A percentile compares a stretch with the other conserved stretches of the same genome.
Conservation (phyloP, 2,113 vertebrate genomes). For the Chionis minor region DNA sequence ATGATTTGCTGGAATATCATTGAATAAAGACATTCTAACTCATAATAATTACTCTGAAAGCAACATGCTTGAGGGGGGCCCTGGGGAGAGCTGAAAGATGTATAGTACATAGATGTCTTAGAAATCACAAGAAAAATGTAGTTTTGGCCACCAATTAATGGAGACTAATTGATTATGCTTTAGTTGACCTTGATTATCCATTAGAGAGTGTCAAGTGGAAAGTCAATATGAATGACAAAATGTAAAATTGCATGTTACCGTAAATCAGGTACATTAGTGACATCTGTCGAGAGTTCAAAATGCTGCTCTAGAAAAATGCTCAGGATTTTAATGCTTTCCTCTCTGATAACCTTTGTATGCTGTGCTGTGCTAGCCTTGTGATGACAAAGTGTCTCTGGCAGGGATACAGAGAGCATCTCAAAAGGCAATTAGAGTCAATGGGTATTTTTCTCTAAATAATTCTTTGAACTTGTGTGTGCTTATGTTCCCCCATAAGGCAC, state of each 20-base stretch:
- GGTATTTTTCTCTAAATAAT: neutral
- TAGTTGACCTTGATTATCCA: constrained; percentile 55
- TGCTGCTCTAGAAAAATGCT: neutral
- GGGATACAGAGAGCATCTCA: neutral
- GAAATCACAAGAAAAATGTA: constrained; percentile 45
- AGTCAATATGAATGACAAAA: constrained; percentile 56
- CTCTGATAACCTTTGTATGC: neutral
- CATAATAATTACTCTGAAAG: constrained; percentile 27
- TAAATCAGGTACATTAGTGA: constrained; percentile 52
- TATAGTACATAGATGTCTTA: neutral
- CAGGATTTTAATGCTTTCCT: neutral
- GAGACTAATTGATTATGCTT: constrained; percentile 56
- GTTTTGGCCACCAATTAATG: constrained; percentile 33
- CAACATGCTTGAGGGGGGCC: neutral
- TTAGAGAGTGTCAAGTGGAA: constrained; percentile 40
- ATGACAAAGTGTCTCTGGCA: neutral
- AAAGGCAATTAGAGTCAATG: neutral
- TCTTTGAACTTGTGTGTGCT: neutral
- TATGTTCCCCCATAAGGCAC: neutral
- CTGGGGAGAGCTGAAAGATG: neutral
- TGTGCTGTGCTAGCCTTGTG: neutral
- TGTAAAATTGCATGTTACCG: neutral
- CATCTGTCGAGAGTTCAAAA: constrained; percentile 49
- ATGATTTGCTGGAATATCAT: neutral
- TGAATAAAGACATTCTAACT: constrained; percentile 10